Conservation (phyloP, 2,888 invertebrate species). For the Rhagonycha lutea region DNA sequence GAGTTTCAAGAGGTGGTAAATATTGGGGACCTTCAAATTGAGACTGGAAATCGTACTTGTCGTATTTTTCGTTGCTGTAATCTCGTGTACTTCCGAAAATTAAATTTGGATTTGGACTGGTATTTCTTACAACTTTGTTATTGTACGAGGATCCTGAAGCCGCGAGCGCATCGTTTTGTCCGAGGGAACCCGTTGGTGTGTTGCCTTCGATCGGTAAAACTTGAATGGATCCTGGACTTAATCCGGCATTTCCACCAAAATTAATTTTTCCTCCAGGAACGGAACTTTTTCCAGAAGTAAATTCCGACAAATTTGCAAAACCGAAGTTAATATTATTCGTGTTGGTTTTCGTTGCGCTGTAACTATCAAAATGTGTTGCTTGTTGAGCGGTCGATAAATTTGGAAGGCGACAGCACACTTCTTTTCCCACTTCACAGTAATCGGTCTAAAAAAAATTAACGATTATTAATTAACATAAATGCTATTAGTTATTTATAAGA, state of each 20-base stretch:
- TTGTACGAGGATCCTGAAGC: conserved; percentile 34
- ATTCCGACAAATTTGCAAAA: conserved; percentile 23
- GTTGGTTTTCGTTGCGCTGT: neutral
- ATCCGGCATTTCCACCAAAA: conserved; percentile 37
- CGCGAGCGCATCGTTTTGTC: conserved; percentile 44
- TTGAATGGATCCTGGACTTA: conserved; percentile 45
- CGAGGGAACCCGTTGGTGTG: conserved; percentile 39
- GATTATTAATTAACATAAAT: neutral
- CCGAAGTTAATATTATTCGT: neutral
- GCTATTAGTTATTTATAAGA: neutral
- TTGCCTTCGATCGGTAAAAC: conserved; percentile 37
- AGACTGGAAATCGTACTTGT: conserved; percentile 48
- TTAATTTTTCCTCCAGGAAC: conserved; percentile 42
- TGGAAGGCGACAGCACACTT: conserved; percentile 52
- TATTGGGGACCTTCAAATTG: conserved; percentile 51
- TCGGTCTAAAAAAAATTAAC: conserved; percentile 47
- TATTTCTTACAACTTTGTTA: conserved; percentile 47
- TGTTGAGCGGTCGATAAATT: neutral
- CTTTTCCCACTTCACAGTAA: conserved; percentile 51
- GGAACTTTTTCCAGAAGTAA: conserved; percentile 45
- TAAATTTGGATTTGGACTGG: conserved; percentile 38
- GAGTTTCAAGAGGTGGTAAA: conserved; percentile 45
- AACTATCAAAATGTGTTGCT: neutral
- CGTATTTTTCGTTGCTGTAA: conserved; percentile 47
- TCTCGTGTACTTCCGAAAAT: conserved; percentile 47